Conservation (phyloP, 1,140 invertebrate species). For the Galleria mellonella region DNA sequence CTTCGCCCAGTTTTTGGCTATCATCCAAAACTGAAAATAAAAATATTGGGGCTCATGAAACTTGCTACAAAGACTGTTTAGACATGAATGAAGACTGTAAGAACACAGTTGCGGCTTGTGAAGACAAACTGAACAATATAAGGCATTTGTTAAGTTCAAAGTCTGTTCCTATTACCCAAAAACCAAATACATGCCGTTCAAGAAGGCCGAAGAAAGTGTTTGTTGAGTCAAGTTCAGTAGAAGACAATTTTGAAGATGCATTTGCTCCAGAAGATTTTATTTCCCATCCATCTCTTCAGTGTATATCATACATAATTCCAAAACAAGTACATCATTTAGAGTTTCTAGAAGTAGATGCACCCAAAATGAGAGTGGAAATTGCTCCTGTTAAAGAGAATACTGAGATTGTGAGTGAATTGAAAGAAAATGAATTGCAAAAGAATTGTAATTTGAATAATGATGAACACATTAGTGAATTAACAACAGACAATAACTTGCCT, state of each 20-base stretch:
- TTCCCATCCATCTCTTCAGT: constrained; percentile 20
- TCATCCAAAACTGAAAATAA: constrained; percentile 47
- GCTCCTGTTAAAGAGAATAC: neutral
- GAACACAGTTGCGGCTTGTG: constrained; percentile 26
- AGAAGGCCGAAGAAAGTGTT: constrained; percentile 28
- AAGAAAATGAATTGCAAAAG: constrained; percentile 23
- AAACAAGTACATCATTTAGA: constrained; percentile 25
- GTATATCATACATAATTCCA: constrained; percentile 35
- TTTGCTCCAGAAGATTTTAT: constrained; percentile 42
- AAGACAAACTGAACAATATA: constrained; percentile 42
- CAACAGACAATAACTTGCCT: no score
- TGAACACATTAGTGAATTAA: neutral
- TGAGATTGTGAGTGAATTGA: constrained; percentile 16
- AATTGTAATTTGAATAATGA: neutral
- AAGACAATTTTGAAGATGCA: constrained; percentile 50
- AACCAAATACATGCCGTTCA: constrained; percentile 7
- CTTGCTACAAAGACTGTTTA: constrained; percentile 16
- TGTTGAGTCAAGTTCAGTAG: constrained; percentile 29
- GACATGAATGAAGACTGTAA: constrained; percentile 33
- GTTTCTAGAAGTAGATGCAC: constrained; percentile 21
- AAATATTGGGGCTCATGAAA: constrained; percentile 23
- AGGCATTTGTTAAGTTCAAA: constrained; percentile 24
- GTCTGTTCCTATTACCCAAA: constrained; percentile 9
- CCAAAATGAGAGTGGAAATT: constrained; percentile 30
- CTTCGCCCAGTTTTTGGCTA: constrained; percentile 34